Conservation (phyloP, 2,797 vertebrate species). For the Sarcoramphus papa region DNA sequence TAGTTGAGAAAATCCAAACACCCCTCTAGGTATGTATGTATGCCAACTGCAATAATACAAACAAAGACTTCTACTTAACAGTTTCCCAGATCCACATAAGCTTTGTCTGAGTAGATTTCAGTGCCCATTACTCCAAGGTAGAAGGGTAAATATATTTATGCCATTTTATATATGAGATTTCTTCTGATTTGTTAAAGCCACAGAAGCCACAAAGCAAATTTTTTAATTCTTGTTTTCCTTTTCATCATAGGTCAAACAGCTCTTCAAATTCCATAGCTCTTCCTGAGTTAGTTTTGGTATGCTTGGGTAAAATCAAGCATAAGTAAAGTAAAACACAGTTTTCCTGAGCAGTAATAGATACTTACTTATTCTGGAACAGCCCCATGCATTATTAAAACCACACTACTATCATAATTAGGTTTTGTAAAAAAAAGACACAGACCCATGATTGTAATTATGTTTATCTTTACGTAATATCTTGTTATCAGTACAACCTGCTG, state of each 20-base stretch:
- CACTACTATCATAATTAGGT: not conserved
- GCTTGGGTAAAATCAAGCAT: not conserved
- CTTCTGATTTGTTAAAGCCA: not conserved
- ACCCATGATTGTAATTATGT: not conserved
- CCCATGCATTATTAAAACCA: conserved; percentile 27
- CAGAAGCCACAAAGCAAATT: conserved; percentile 4
- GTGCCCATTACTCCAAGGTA: not conserved
- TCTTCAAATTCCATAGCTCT: not conserved
- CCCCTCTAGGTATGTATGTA: not conserved
- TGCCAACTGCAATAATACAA: not conserved
- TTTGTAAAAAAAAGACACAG: not conserved
- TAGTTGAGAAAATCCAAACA: not conserved
- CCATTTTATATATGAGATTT: not conserved
- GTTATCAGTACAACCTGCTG: conserved; percentile 26
- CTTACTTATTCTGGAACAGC: conserved; percentile 15
- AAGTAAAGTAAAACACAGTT: not conserved
- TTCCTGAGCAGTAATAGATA: not conserved
- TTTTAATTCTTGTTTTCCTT: not conserved
- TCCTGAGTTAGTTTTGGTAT: not conserved
- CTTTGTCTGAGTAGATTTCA: not conserved
- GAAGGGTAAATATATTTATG: not conserved
- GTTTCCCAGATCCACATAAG: not conserved
- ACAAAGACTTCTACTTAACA: not conserved
- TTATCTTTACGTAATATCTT: conserved; percentile 25
- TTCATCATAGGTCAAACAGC: not conserved